phyloP scores from a whole-genome alignment of 2,113 vertebrate genomes.

The Ardeotis arabs region DNA sequence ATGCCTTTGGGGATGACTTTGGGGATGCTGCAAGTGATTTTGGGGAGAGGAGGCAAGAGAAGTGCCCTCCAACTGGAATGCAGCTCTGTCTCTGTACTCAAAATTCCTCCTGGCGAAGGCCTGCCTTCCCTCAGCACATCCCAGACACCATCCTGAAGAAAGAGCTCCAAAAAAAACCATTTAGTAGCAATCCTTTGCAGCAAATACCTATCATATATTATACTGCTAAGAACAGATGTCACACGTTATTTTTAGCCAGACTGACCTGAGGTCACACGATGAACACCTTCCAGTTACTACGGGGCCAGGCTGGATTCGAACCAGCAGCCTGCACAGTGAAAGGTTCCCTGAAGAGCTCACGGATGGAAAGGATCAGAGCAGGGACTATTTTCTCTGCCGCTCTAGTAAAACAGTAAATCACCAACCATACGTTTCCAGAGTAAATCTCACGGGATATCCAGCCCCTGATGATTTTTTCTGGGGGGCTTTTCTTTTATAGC shows the following conservation, averaged over 20 bases:
- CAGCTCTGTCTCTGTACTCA: accelerated
- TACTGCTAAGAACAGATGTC: not conserved
- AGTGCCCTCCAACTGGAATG: not conserved
- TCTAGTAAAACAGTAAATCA: not conserved
- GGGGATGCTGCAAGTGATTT: not conserved
- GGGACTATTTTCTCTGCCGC: not conserved
- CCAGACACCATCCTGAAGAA: not conserved
- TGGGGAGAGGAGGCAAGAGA: not conserved
- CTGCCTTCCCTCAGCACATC: not conserved
- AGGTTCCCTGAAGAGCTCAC: not conserved
- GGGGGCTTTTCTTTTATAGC: not conserved
- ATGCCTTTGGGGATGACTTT: accelerated
- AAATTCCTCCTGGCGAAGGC: not conserved
- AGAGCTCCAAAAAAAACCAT: not conserved
- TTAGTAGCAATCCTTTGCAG: not conserved
- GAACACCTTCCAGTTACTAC: not conserved
- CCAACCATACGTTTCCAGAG: not conserved
- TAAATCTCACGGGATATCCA: not conserved
- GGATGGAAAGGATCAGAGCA: not conserved
- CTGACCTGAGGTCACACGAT: not conserved
- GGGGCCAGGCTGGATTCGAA: not conserved
- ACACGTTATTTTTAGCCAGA: not conserved
- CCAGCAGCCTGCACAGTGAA: not conserved
- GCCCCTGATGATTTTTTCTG: not conserved
- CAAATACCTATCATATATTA: not conserved